Evolutionary conservation across 2,888 invertebrate genomes (phyloP).

Genomic region (Acheta domesticus): DNA sequence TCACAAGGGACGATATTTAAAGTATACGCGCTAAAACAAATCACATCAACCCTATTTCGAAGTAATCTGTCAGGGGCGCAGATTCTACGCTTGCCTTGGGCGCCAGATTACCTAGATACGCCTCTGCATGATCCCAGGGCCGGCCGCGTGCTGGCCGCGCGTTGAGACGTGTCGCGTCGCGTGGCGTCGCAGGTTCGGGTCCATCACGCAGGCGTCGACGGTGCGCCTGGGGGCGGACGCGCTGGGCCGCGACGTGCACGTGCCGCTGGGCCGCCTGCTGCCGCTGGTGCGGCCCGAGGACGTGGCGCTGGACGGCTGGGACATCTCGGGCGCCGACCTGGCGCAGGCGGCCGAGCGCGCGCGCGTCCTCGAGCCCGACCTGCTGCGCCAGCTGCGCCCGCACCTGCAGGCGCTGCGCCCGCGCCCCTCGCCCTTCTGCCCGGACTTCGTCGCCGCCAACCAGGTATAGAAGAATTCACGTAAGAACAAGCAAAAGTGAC

Average conservation of each 20-base stretch:
- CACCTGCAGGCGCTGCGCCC: slow-evolving; percentile 74
- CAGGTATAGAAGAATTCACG: too few relatives aligned
- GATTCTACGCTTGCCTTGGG: too few relatives aligned
- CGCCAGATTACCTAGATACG: too few relatives aligned
- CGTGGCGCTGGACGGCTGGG: slow-evolving; percentile 86
- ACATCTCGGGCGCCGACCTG: slow-evolving; percentile 78
- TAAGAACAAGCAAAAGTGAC: too few relatives aligned
- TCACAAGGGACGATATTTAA: too few relatives aligned
- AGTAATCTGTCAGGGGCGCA: too few relatives aligned
- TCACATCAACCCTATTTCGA: too few relatives aligned
- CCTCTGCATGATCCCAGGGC: too few relatives aligned
- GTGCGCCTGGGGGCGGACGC: slow-evolving; percentile 73
- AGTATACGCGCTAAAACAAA: too few relatives aligned
- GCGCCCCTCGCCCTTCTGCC: slow-evolving; percentile 79
- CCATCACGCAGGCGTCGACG: slow-evolving; percentile 88
- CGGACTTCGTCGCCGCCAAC: slow-evolving; percentile 94
- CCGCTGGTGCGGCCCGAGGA: slow-evolving; percentile 90
- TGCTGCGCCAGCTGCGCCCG: slow-evolving; percentile 73
- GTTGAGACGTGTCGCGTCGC: slow-evolving; percentile 60
- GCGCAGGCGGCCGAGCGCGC: slow-evolving; percentile 85
- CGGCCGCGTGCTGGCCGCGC: slow-evolving; percentile 70
- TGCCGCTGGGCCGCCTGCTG: slow-evolving; percentile 75
- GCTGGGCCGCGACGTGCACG: slow-evolving; percentile 66
- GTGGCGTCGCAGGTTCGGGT: slow-evolving; percentile 65
- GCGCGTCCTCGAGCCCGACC: slow-evolving; percentile 74